These are phyloP conservation scores for Decapterus maruadsi DNA, from an alignment of 2,797 vertebrate species.

Conservation along the genomic window DNA sequence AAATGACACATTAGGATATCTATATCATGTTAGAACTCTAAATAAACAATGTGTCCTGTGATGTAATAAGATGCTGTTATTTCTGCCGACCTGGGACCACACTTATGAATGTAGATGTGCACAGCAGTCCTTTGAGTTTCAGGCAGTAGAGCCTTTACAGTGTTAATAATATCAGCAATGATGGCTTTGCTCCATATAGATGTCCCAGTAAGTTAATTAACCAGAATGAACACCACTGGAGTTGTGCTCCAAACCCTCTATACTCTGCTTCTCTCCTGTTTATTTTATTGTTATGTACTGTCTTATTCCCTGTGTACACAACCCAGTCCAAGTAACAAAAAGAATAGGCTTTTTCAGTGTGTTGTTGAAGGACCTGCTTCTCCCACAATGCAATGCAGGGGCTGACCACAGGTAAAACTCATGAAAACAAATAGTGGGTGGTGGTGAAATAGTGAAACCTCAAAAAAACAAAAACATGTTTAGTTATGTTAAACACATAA, in stretches of 20 bases:
- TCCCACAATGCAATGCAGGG: neutral
- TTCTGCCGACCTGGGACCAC: neutral
- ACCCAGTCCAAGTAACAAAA: neutral
- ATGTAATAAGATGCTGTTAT: neutral
- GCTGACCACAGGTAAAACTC: no score
- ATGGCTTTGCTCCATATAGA: neutral
- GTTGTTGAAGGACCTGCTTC: neutral
- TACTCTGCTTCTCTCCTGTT: no score
- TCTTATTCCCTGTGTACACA: neutral
- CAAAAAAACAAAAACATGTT: neutral
- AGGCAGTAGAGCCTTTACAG: neutral
- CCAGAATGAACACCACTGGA: neutral
- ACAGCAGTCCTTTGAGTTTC: neutral
- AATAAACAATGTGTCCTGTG: neutral
- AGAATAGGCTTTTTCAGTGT: neutral
- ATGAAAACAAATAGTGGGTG: no score
- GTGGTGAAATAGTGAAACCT: no score
- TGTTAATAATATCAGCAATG: neutral
- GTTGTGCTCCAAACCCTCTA: neutral
- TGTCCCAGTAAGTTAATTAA: constrained; percentile 1
- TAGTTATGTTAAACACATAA: neutral
- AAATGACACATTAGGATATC: neutral
- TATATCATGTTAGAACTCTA: neutral
- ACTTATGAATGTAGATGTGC: neutral
- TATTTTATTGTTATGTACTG: no score